Conservation (phyloP, 2,797 vertebrate species). For the Sibirionetta formosa region DNA sequence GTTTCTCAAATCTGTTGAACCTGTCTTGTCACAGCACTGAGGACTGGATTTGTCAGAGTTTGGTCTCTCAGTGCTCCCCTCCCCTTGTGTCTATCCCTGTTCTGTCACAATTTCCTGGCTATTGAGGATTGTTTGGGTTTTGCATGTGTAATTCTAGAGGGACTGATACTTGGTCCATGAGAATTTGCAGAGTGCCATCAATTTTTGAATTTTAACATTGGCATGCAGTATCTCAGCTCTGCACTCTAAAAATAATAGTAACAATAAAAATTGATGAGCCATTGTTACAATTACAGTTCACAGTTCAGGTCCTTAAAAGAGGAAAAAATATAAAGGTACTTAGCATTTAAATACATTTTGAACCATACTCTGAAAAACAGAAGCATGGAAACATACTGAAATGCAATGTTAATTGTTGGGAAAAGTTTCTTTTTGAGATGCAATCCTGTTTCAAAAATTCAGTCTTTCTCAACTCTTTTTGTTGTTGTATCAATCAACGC, state of each 20-base stretch:
- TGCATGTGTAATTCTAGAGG: neutral
- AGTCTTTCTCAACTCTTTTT: neutral
- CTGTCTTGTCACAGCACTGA: neutral
- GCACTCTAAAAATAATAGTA: neutral
- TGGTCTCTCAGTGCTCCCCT: neutral
- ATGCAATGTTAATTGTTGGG: neutral
- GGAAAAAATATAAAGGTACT: neutral
- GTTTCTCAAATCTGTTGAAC: accelerated
- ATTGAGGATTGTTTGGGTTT: neutral
- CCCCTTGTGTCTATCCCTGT: neutral
- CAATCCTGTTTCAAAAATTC: neutral
- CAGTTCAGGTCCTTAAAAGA: neutral
- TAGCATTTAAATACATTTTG: neutral
- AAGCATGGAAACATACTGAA: neutral
- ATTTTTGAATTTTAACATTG: neutral
- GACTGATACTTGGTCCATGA: neutral
- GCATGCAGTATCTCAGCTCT: neutral
- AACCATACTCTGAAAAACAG: neutral
- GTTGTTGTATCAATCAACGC: neutral
- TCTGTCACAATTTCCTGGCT: neutral
- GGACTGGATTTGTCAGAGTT: neutral
- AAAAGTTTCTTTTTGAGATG: neutral
- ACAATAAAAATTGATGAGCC: neutral
- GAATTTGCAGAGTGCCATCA: neutral
- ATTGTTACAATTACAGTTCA: neutral